Evolutionary conservation across 2,888 invertebrate species (phyloP).

Genomic region (Metallyticus violacea): DNA sequence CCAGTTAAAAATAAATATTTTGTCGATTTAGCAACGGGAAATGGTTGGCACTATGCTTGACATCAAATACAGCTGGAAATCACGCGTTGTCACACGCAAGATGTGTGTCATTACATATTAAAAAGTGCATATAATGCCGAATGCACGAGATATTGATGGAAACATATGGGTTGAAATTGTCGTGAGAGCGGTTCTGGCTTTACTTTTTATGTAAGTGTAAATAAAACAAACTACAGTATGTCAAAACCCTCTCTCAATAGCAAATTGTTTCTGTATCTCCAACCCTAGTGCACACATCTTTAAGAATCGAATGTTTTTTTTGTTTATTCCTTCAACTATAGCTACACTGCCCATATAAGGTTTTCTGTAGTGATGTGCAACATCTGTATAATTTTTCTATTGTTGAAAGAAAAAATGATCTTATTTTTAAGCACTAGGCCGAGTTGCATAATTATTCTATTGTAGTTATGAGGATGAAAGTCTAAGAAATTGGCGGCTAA

Average conservation of each 20-base stretch:
- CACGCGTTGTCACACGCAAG: background rate
- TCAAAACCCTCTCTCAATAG: background rate
- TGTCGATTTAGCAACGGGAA: background rate
- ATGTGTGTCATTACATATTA: background rate
- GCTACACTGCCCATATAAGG: too few relatives aligned
- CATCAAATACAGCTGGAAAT: background rate
- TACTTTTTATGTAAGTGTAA: conserved; percentile 55
- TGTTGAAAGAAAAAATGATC: too few relatives aligned
- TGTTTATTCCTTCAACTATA: too few relatives aligned
- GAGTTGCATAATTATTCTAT: too few relatives aligned
- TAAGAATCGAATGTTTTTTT: too few relatives aligned
- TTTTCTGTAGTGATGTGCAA: too few relatives aligned
- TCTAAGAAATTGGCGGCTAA: too few relatives aligned
- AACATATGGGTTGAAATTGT: conserved; percentile 53
- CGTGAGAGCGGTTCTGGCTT: conserved; percentile 51
- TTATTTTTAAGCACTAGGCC: too few relatives aligned
- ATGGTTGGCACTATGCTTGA: background rate
- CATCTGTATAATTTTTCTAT: too few relatives aligned
- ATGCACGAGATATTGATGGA: conserved; percentile 30
- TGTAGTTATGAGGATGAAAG: too few relatives aligned
- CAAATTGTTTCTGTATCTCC: background rate
- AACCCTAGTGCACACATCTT: too few relatives aligned
- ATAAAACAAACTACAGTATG: background rate
- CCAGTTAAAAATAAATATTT: background rate
- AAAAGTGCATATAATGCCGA: conserved; percentile 16